A percentile compares a stretch with the other conserved stretches of the same genome.
Conservation (phyloP, 2,797 vertebrate species). For the Babyrousa celebensis region DNA sequence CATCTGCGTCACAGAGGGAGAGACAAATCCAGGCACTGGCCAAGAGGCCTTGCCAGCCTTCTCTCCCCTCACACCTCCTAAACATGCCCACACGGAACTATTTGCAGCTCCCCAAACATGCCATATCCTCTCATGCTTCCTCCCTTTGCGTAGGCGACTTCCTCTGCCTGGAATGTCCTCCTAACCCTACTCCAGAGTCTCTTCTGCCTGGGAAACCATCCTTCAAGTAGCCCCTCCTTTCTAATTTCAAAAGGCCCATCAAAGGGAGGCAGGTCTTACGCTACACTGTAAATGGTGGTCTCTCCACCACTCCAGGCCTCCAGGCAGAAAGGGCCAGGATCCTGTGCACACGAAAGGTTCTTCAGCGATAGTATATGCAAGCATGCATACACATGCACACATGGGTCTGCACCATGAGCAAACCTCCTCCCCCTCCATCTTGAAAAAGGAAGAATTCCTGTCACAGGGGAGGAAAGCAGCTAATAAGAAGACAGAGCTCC, state of each 20-base stretch:
- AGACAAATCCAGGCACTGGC: conserved; percentile 46
- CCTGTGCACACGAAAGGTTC: neutral
- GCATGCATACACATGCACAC: neutral
- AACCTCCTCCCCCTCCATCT: neutral
- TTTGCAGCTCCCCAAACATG: conserved; percentile 74
- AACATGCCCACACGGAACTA: conserved; percentile 62
- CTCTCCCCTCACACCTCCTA: conserved; percentile 17
- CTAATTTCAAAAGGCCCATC: neutral
- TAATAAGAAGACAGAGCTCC: neutral
- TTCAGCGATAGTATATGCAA: neutral
- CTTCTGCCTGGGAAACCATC: conserved; percentile 61
- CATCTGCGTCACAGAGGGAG: conserved; percentile 55
- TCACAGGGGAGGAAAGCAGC: neutral
- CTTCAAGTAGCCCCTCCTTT: conserved; percentile 18
- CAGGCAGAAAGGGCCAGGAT: conserved; percentile 15
- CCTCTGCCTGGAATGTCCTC: conserved; percentile 71
- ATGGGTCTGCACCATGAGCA: neutral
- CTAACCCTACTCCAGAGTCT: conserved; percentile 34
- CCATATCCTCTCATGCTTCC: conserved; percentile 61
- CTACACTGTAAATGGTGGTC: neutral
- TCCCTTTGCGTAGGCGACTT: conserved; percentile 70
- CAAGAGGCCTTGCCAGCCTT: conserved; percentile 46
- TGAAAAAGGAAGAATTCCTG: neutral
- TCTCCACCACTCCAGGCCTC: neutral
- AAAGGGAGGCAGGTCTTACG: neutral